Base-by-base conservation (phyloP, 1,140 invertebrate genomes). In the Drosophila orena region DNA sequence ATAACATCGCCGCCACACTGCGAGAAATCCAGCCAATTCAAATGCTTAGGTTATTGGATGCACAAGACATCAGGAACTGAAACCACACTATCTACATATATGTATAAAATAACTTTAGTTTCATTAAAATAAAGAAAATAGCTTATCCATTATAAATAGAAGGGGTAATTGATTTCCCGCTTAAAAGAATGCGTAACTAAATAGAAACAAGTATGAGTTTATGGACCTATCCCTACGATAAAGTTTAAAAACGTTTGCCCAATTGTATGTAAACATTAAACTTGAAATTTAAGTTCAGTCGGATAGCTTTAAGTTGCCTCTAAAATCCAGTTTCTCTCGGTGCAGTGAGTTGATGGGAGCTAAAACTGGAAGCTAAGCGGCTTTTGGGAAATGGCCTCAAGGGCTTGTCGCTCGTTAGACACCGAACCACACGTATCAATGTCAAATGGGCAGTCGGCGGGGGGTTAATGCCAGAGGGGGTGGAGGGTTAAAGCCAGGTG, bases 321-420 rank as follows among this genome's bases (percentile, higher is more conserved):
- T 8, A 10, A 30, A 7, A 5, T 30, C 7, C 3, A 4, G 0
- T 34, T 38, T 24, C 1, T n/a, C 12, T 2, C 17, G 22, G 52
- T 54, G 30, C 54, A 15, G 14, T 47, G 27, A 24, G 37, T 46
- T 64, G 40, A 64, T 27, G 40, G 56, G 20, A 64, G 55, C 61
- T 60, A 64, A 64, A 64, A 65, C 59, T 30, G 59, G 60, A 40
- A 75, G 59, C 71, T 74, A 74, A 76, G 73, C 60, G 70, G 73
- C 73, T 76, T 74, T 76, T 66, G 72, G 65, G 64, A 75, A 75
- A 76, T 66, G 60, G 61, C 73, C 73, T 76, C 73, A 75, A 76
- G 73, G 71, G 73, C 60, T 58, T 76, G 53, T 75, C 69, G 71
- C 70, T 65, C 71, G 59, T 76, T 76, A 66, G 70, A 58, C 65